Evolutionary conservation across 1,140 invertebrate species (phyloP).

Genomic region (Elymnias hypermnestra): DNA sequence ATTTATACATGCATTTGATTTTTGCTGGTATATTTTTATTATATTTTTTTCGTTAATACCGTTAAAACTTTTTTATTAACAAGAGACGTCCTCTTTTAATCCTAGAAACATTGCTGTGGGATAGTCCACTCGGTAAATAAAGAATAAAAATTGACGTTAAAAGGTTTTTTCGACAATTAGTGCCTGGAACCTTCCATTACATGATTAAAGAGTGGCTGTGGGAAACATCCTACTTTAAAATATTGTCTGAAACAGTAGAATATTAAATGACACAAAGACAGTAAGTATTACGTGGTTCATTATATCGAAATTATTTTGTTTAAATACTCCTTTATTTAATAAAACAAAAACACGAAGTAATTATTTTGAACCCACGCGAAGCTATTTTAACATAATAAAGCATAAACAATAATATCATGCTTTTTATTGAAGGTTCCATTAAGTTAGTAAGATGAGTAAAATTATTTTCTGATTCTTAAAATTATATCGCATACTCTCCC

Average conservation of each 20-base stretch:
- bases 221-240: not conserved
- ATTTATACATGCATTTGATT: no score
- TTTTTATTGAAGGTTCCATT: no score
- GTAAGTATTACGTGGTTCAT: not conserved
- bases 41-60: no score
- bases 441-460: no score
- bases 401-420: no score
- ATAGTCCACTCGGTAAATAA: not conserved
- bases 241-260: not conserved
- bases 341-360: not conserved
- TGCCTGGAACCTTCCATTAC: not conserved
- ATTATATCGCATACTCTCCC: no score
- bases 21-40: no score
- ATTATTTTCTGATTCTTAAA: no score
- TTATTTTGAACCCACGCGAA: slow-evolving; percentile 5
- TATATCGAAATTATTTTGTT: no score
- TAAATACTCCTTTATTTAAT: no score
- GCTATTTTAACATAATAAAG: no score
- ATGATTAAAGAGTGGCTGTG: slow-evolving; percentile 1
- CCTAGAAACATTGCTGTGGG: not conserved
- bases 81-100: not conserved
- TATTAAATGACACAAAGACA: not conserved
- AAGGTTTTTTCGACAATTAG: slow-evolving; percentile 1
- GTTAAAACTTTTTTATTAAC: no score
- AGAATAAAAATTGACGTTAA: not conserved